Evolutionary conservation across 2,113 vertebrate genomes (phyloP), one percentile per base, ranked within the genome.

Genomic region (Phaethornis superciliosus): DNA sequence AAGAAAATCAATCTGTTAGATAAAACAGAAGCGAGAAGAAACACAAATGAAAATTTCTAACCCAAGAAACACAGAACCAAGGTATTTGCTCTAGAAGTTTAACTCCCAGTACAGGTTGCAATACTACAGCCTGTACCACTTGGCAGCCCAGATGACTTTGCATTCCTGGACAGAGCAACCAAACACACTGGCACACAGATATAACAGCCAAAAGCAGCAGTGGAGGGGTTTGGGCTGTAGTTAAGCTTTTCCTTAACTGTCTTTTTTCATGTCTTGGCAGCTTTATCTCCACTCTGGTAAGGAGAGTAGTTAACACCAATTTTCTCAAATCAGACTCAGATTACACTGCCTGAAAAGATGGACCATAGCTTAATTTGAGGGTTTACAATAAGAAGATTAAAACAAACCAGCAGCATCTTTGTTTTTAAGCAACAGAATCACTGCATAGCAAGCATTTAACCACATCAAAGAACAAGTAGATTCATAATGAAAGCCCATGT

Each of bases 331-430:
- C 68, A 54, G 23, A 60, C 47, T 88, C 68, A 44, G 56, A 78
- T 90, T 84, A 90, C 47, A 47, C 18, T 81, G 55, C 74, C 24
- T 85, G 63, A 77, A 91, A 85, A 89, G 59, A 80, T 2, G 5
- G 56, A 56, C 81, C 28, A 1, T 62, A 81, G 79, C 75, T 80
- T 96, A 91, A 91, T 95, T 91, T 85, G 44, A 85, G 63, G 76
- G 49, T 83, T 94, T 85, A 85, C 37, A 85, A 2, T 81, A 94
- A 80, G 35, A 81, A 83, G 37, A 89, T 82, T 91, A 85, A 82
- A 95, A 77, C 22, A 82, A 95, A 55, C 59, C 51, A 94, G 71
- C 20, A 85, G 42, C 62, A 79, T 56, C 40, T 35, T 68, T 81
- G 52, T 27, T 79, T 92, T 64, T 32, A 76, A 76, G 69, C 54